phyloP scores from a whole-genome alignment of 2,888 invertebrate species.

The Luperina nickerlii region DNA sequence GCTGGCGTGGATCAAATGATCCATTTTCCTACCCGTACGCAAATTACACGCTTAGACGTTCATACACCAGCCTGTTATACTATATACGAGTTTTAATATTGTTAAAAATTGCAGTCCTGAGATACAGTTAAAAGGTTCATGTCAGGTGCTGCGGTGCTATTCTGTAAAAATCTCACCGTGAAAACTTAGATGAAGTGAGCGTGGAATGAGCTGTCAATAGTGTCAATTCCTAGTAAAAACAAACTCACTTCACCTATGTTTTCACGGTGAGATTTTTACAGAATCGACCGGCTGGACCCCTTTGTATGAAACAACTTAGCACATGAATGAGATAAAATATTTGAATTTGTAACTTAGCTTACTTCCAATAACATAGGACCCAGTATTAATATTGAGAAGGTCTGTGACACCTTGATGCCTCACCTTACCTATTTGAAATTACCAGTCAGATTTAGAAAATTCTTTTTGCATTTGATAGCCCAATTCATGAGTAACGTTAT shows the following conservation, averaged over 20 bases:
- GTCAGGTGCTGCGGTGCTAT: neutral
- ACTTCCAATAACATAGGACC: neutral
- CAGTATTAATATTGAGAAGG: neutral
- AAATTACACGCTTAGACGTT: neutral
- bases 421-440: neutral
- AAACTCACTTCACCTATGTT: too few relatives aligned
- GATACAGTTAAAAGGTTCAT: neutral
- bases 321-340: neutral
- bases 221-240: too few relatives aligned
- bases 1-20: neutral
- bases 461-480: too few relatives aligned
- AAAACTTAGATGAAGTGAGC: too few relatives aligned
- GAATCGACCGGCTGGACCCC: neutral
- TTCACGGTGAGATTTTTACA: too few relatives aligned
- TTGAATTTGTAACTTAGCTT: neutral
- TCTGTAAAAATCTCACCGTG: too few relatives aligned
- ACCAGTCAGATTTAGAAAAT: too few relatives aligned
- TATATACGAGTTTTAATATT: neutral
- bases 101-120: neutral
- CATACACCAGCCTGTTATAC: neutral
- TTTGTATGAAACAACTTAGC: neutral
- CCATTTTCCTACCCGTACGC: neutral
- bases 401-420: neutral
- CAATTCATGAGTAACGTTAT: too few relatives aligned
- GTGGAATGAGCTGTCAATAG: too few relatives aligned